Conservation (phyloP, 2,888 invertebrate genomes). For the Orthosia gracilis region DNA sequence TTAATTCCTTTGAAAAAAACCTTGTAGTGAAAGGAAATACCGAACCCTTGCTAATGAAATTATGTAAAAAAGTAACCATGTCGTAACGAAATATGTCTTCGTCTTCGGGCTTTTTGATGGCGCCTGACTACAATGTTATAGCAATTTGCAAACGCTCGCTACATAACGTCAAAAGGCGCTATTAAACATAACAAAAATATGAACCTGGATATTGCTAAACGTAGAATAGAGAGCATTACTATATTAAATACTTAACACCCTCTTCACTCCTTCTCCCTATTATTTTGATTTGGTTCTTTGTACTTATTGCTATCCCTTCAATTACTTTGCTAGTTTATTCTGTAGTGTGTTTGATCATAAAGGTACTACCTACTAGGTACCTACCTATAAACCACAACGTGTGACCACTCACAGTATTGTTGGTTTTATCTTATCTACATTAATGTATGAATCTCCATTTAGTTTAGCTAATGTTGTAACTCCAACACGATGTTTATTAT, state of each 20-base stretch:
- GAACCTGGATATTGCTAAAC: too few species aligned
- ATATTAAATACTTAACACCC: too few species aligned
- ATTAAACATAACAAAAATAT: background rate
- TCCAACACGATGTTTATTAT: constrained; percentile 66
- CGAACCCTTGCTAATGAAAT: background rate
- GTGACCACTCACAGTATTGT: background rate
- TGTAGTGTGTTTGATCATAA: constrained; percentile 5
- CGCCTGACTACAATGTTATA: constrained; percentile 40
- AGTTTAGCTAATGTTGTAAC: constrained; percentile 35
- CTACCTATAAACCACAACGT: background rate
- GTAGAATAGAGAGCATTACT: too few species aligned
- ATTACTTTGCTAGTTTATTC: constrained; percentile 5
- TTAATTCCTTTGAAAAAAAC: too few species aligned
- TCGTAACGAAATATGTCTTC: too few species aligned
- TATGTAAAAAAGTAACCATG: background rate
- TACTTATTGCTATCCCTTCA: background rate
- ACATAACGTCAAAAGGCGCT: constrained; percentile 1
- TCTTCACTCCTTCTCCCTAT: background rate
- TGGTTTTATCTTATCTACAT: constrained; percentile 46
- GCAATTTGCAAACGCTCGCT: constrained; percentile 27
- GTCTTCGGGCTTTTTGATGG: background rate
- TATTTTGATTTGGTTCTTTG: background rate
- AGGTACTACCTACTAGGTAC: too few species aligned
- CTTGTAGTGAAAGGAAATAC: background rate
- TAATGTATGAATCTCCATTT: constrained; percentile 29